Conservation (phyloP, 2,888 invertebrate species). For the Osmoderma eremita region DNA sequence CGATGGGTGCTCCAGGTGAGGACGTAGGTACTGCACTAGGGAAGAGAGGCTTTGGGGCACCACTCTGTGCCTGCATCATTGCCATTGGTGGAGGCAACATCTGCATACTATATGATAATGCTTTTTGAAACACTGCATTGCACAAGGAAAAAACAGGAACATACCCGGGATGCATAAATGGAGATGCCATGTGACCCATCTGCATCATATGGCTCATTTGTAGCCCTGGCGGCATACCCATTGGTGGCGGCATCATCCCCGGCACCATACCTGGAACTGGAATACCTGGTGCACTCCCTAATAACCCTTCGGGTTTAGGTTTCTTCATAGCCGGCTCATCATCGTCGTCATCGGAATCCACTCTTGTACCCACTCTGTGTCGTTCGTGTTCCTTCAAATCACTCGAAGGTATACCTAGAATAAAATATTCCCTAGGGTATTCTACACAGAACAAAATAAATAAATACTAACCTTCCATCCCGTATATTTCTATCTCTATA, state of each 20-base stretch:
- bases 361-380: slow-evolving; percentile 73
- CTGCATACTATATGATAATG: slow-evolving; percentile 62
- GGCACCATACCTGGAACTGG: slow-evolving; percentile 73
- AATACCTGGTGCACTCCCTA: slow-evolving; percentile 72
- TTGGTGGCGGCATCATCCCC: slow-evolving; percentile 71
- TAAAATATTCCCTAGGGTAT: too few species aligned
- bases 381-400: slow-evolving; percentile 95
- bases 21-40: slow-evolving; percentile 78
- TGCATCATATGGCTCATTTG: slow-evolving; percentile 73
- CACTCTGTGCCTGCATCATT: slow-evolving; percentile 68
- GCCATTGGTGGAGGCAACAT: slow-evolving; percentile 66
- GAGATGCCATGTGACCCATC: slow-evolving; percentile 70
- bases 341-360: slow-evolving; percentile 70
- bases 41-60: slow-evolving; percentile 80
- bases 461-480: slow-evolving; percentile 88
- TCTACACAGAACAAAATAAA: slow-evolving; percentile 15
- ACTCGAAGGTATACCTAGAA: slow-evolving; percentile 82
- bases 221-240: slow-evolving; percentile 69
- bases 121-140: background rate
- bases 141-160: background rate
- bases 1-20: slow-evolving; percentile 67
- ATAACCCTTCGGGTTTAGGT: slow-evolving; percentile 74
- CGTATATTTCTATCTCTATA: slow-evolving; percentile 99
- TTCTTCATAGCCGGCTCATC: slow-evolving; percentile 85
- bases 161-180: slow-evolving; percentile 53